Evolutionary conservation across 1,140 invertebrate species (phyloP), one percentile per base, ranked within the genome.

Genomic region (Luehdorfia chinensis): DNA sequence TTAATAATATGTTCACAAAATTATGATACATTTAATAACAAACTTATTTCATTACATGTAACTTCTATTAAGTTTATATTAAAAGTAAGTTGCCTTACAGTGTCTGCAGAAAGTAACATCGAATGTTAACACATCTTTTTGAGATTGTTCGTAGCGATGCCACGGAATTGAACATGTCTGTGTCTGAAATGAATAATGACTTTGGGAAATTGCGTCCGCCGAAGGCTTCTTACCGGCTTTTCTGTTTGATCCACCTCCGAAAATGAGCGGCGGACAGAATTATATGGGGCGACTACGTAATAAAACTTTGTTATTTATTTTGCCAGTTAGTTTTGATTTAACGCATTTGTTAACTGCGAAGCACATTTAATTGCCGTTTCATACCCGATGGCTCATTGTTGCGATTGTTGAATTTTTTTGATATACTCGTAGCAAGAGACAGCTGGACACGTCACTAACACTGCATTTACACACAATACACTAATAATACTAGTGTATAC

Each of bases 141-240:
- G 25, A 27, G 11, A 27, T 27, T 27, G 2, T n/a, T n/a, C n/a
- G n/a, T n/a, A n/a, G n/a, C n/a, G n/a, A n/a, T n/a, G n/a, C n/a
- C 14, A 28, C 25, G 23, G 16, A 43, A 43, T 43, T 43, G 39
- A 43, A 25, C 39, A 30, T 43, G 14, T 28, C 39, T 30, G 18
- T 71, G 55, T 71, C 50, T 62, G 59, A 75, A 77, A 76, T 80
- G 77, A 80, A 61, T 75, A 75, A 80, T 80, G 71, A 68, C 75
- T 75, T 65, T 58, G 59, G 70, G 73, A 80, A 81, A 81, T 81
- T 76, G 66, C 68, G 68, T 75, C 62, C 62, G 62, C 60, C 75
- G 78, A 81, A 71, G 75, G 75, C 71, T 81, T 80, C 62, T 79
- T 72, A 66, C 59, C 52, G 60, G 77, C 61, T 80, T 77, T 71